Percentiles rank a stretch among this genome's conserved stretches.
Conservation (phyloP, 1,140 invertebrate species). For the Himalopsyche phryganea region DNA sequence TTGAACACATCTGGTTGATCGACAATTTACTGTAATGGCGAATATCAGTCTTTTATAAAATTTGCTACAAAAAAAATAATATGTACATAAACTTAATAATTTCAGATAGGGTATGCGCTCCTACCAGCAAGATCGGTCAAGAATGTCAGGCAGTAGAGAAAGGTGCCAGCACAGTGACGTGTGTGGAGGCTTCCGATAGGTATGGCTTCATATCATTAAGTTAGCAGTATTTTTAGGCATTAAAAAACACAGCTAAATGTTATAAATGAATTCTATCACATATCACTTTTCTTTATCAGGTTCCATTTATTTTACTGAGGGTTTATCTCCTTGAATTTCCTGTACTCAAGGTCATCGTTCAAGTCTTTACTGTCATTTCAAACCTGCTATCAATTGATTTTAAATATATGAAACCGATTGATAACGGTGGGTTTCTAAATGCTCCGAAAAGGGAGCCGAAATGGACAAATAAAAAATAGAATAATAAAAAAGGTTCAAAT, state of each 20-base stretch:
- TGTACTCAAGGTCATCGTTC: not conserved
- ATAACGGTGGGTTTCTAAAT: too few relatives aligned
- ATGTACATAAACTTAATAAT: too few relatives aligned
- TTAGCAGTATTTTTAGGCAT: not conserved
- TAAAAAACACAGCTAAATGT: not conserved
- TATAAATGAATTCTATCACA: not conserved
- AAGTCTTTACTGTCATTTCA: not conserved
- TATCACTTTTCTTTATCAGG: not conserved
- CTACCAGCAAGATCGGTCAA: not conserved
- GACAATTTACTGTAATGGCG: too few relatives aligned
- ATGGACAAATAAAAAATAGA: too few relatives aligned
- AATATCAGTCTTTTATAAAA: too few relatives aligned
- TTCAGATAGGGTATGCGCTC: constrained; percentile 25
- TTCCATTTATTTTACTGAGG: not conserved
- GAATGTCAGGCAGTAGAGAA: constrained; percentile 25
- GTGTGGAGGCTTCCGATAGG: constrained; percentile 14
- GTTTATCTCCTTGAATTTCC: not conserved
- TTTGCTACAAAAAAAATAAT: too few relatives aligned
- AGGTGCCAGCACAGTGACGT: constrained; percentile 14
- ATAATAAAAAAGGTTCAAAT: too few relatives aligned
- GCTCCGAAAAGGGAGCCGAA: too few relatives aligned
- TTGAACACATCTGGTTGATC: too few relatives aligned
- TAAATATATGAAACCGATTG: too few relatives aligned
- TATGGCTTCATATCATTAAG: not conserved
- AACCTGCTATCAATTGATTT: not conserved